Conservation (phyloP, 30 jellyfish, hydroid and myxozoan species). For the Sanderia malayensis region DNA sequence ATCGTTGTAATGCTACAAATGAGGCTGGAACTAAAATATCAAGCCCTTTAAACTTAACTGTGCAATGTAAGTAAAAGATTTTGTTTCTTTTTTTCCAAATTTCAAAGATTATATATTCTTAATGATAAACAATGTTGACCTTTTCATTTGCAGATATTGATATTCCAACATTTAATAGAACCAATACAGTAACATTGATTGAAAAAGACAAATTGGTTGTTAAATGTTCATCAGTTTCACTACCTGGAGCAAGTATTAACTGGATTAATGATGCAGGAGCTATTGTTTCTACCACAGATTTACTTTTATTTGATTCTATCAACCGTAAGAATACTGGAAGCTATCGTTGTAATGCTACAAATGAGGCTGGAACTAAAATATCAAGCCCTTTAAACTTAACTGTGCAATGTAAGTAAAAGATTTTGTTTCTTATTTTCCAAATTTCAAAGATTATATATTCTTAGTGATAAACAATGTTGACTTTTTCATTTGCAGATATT, state of each 20-base stretch:
- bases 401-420: slow-evolving; percentile 44
- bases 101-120: too few relatives aligned
- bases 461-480: too few relatives aligned
- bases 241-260: slow-evolving; percentile 5
- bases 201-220: slow-evolving; percentile 18
- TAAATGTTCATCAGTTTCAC: slow-evolving; percentile 13
- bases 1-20: slow-evolving; percentile 21
- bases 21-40: slow-evolving; percentile 7
- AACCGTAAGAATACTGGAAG: slow-evolving; percentile 7
- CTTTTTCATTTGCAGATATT: slow-evolving; percentile 18
- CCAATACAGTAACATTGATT: not conserved
- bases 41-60: not conserved
- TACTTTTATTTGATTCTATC: not conserved
- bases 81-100: too few relatives aligned
- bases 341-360: slow-evolving; percentile 26
- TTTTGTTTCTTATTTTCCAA: too few relatives aligned
- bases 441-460: too few relatives aligned
- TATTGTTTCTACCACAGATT: slow-evolving; percentile 11
- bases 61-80: not conserved
- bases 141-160: slow-evolving; percentile 29
- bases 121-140: too few relatives aligned
- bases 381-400: slow-evolving; percentile 22
- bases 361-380: slow-evolving; percentile 17
- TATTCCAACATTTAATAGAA: slow-evolving; percentile 14
- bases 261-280: slow-evolving; percentile 23